Conservation (phyloP, 2,797 vertebrate species). For the Calcarius lapponicus region DNA sequence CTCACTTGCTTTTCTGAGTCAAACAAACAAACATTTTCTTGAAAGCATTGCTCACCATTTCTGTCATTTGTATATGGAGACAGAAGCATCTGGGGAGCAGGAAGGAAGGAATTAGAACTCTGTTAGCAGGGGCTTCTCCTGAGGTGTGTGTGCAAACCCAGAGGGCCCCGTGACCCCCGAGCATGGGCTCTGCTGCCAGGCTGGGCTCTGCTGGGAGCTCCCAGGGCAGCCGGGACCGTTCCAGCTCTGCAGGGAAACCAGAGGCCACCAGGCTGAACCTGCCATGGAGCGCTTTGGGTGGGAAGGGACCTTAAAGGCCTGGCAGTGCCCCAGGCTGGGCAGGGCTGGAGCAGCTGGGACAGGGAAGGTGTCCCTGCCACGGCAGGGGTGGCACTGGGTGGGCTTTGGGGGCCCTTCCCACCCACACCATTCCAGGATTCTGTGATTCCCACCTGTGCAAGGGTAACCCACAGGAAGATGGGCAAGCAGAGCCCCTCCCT, state of each 20-base stretch:
- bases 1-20: background rate
- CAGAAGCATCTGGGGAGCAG: conserved; percentile 51
- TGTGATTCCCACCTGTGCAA: background rate
- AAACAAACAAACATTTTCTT: conserved; percentile 19
- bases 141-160: background rate
- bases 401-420: background rate
- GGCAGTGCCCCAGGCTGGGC: background rate
- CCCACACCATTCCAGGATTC: background rate
- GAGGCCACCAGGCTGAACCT: background rate
- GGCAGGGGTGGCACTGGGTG: background rate
- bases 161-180: rapidly evolving
- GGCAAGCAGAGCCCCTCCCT: background rate
- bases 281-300: too few relatives aligned
- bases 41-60: background rate
- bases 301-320: background rate
- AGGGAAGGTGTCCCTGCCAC: background rate
- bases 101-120: conserved; percentile 48
- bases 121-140: conserved; percentile 49
- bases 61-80: background rate
- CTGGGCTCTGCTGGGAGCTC: background rate
- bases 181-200: background rate
- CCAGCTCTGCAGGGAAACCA: background rate
- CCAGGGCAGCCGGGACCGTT: background rate
- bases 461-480: background rate
- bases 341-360: rapidly evolving